Conservation (phyloP, 2,888 invertebrate species). For the Plagiodera versicolora region DNA sequence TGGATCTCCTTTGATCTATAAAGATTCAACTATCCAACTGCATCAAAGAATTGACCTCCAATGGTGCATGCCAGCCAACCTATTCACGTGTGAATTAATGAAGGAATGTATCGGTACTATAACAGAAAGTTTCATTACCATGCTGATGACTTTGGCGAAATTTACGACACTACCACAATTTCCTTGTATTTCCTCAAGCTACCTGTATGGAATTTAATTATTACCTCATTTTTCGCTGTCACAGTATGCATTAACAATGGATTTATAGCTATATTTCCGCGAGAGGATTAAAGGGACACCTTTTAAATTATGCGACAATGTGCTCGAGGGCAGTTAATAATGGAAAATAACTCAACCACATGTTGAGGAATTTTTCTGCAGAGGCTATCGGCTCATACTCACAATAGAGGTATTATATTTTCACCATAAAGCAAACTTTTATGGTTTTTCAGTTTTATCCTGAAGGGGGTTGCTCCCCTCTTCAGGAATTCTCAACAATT, state of each 20-base stretch:
- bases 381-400: background rate
- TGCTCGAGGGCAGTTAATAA: conserved; percentile 6
- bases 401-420: too few relatives aligned
- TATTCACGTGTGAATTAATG: too few relatives aligned
- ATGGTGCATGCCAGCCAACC: too few relatives aligned
- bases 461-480: too few relatives aligned
- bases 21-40: too few relatives aligned
- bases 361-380: conserved; percentile 6
- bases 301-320: conserved; percentile 12
- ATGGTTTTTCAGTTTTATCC: too few relatives aligned
- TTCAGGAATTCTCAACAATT: too few relatives aligned
- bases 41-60: too few relatives aligned
- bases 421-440: too few relatives aligned
- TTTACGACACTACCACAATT: conserved; percentile 8
- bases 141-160: background rate
- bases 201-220: conserved; percentile 10
- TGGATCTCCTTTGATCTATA: too few relatives aligned
- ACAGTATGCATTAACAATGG: conserved; percentile 4
- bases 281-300: conserved; percentile 11
- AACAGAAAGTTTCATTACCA: background rate
- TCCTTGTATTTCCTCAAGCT: conserved; percentile 1
- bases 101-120: background rate
- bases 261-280: conserved; percentile 17
- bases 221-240: conserved; percentile 10
- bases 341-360: conserved; percentile 3